Conservation (phyloP, 2,888 invertebrate species). For the Exephanes ischioxanthus region DNA sequence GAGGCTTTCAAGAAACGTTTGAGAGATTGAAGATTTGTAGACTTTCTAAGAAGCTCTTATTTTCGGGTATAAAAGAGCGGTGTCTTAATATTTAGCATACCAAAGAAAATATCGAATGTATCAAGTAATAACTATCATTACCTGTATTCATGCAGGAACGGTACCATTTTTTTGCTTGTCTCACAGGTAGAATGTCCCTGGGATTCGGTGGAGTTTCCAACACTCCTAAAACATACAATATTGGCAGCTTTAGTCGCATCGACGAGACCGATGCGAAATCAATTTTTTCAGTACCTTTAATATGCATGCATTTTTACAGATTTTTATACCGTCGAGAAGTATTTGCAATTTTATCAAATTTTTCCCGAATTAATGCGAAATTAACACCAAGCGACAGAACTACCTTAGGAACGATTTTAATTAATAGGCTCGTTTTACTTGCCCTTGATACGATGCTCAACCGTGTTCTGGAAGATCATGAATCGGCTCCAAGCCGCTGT, state of each 20-base stretch:
- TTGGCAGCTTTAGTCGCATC: neutral
- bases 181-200: slow-evolving; percentile 72
- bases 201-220: slow-evolving; percentile 49
- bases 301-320: no score
- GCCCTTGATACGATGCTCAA: slow-evolving; percentile 62
- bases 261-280: neutral
- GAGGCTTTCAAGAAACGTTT: no score
- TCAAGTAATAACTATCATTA: slow-evolving; percentile 29
- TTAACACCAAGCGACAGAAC: no score
- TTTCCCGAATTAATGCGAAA: no score
- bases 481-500: slow-evolving; percentile 68
- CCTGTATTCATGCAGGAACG: slow-evolving; percentile 73
- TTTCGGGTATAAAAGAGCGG: neutral
- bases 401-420: neutral
- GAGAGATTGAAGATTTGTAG: neutral
- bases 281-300: no score
- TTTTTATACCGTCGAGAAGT: no score
- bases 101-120: neutral
- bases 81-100: neutral
- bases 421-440: neutral
- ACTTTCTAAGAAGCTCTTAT: neutral
- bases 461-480: slow-evolving; percentile 58
- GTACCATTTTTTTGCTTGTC: slow-evolving; percentile 73
- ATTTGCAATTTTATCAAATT: no score
- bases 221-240: slow-evolving; percentile 58